Percentiles rank a stretch among this genome's conserved stretches.
Conservation (phyloP, 2,113 vertebrate genomes). For the Anser brachyrhynchus region DNA sequence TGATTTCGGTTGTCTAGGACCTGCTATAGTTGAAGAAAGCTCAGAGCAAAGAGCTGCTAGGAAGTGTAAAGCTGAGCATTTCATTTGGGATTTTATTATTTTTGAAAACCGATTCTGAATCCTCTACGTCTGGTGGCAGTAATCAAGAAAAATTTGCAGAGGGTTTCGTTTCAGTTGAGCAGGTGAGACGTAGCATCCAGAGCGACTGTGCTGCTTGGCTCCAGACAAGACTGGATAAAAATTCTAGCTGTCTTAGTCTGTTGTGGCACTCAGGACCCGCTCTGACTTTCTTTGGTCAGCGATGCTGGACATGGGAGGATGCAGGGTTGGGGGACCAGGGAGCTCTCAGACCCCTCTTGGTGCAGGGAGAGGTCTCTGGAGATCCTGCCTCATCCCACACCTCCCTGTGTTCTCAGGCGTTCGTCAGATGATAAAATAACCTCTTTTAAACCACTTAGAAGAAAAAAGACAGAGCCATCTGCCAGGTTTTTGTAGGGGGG, state of each 20-base stretch:
- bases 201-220: not conserved
- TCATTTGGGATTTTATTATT: not conserved
- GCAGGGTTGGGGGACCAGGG: not conserved
- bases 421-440: not conserved
- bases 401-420: not conserved
- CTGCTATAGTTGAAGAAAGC: not conserved
- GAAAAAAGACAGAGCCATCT: not conserved
- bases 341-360: not conserved
- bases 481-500: not conserved
- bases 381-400: not conserved
- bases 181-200: not conserved
- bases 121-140: not conserved
- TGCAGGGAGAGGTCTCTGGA: not conserved
- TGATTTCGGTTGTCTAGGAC: not conserved
- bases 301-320: not conserved
- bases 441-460: not conserved
- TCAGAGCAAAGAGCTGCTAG: not conserved
- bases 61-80: not conserved
- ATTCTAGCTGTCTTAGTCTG: not conserved
- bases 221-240: not conserved
- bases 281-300: not conserved
- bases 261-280: not conserved
- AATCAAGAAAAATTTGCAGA: not conserved
- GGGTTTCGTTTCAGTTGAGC: not conserved
- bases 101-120: not conserved